Evolutionary conservation across 2,113 vertebrate genomes (phyloP).

Genomic region (Micromys minutus): DNA sequence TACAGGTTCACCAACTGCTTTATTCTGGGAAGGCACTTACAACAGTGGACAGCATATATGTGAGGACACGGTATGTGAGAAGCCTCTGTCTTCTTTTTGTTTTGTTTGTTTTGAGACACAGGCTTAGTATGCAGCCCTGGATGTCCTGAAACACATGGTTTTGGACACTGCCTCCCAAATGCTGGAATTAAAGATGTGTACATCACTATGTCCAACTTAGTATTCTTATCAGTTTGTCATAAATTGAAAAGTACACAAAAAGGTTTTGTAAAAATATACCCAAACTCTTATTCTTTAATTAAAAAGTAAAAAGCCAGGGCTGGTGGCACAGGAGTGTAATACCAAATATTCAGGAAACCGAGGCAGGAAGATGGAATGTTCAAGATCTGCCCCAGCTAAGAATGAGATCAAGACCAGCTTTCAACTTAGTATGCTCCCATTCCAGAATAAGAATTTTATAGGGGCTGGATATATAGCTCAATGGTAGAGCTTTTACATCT

Average conservation of each 20-base stretch:
- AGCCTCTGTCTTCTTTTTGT: not conserved
- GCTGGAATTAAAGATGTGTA: not conserved
- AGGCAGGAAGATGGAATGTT: not conserved
- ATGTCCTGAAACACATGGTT: not conserved
- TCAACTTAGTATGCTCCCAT: not conserved
- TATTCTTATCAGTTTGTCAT: not conserved
- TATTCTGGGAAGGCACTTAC: not conserved
- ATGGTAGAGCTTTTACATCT: not conserved
- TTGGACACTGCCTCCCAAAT: not conserved
- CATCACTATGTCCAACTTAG: not conserved
- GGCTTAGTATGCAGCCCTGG: too few relatives aligned
- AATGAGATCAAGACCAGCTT: not conserved
- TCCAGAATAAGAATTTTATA: not conserved
- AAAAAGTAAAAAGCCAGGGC: not conserved
- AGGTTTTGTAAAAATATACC: slow-evolving; percentile 6
- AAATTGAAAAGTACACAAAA: not conserved
- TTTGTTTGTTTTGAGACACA: not conserved
- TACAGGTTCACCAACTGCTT: not conserved
- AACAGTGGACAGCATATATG: not conserved
- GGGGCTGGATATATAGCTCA: not conserved
- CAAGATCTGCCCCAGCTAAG: not conserved
- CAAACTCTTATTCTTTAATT: slow-evolving; percentile 15
- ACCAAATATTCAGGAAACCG: not conserved
- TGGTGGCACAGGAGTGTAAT: not conserved
- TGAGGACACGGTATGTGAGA: not conserved